These are phyloP conservation scores for Sphyrna mokarran DNA, from an alignment of 2,113 vertebrate species.

Conservation along the genomic window DNA sequence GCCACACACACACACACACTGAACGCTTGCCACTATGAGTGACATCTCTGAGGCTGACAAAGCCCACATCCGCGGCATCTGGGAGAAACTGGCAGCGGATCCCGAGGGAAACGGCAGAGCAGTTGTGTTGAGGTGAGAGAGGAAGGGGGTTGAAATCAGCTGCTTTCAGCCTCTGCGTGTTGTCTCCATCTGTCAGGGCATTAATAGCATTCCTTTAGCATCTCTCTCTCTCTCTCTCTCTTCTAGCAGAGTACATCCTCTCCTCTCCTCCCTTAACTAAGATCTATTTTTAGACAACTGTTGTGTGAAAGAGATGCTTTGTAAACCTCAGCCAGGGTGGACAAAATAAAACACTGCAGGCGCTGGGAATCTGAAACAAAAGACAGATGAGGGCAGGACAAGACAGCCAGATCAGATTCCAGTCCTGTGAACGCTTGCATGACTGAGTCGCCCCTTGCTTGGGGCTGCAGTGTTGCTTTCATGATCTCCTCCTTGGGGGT, in stretches of 20 bases:
- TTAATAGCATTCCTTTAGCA: neutral
- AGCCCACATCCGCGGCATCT: neutral
- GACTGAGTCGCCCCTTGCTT: no score
- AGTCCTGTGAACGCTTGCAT: no score
- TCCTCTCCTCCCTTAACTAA: no score
- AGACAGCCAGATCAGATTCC: no score
- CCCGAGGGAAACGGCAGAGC: constrained; percentile 33
- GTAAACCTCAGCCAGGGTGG: neutral
- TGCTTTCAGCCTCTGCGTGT: neutral
- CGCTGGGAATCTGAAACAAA: neutral
- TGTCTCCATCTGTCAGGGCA: neutral
- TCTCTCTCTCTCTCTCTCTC: neutral
- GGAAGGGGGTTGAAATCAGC: neutral
- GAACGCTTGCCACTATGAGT: constrained; percentile 15
- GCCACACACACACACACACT: no score
- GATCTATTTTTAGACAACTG: neutral
- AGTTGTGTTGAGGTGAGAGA: constrained; percentile 27
- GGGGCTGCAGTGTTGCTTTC: no score
- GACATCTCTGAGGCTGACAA: constrained; percentile 33
- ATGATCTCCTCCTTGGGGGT: no score
- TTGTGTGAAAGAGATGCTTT: neutral
- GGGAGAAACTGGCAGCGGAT: constrained; percentile 16
- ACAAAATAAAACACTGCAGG: neutral
- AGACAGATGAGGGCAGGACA: no score
- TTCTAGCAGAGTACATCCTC: neutral